phyloP scores from a whole-genome alignment of 2,797 vertebrate species.

The Rhabdomys pumilio region DNA sequence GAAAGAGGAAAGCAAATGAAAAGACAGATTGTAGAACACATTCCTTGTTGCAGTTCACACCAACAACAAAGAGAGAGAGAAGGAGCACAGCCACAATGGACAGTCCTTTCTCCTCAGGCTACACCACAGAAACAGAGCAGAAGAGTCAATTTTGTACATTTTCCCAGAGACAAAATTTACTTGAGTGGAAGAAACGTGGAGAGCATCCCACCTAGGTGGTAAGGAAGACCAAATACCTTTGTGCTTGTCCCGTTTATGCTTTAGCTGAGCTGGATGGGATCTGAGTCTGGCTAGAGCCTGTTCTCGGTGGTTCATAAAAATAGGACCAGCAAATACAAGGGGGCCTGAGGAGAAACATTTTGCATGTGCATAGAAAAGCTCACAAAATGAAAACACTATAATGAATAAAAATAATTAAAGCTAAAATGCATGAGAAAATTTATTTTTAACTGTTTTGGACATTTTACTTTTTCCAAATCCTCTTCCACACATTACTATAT shows the following conservation, averaged over 20 bases:
- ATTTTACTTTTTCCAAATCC: constrained; percentile 45
- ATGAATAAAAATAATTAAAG: constrained; percentile 91
- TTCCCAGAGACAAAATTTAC: constrained; percentile 89
- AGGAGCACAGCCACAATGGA: constrained; percentile 50
- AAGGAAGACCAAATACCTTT: constrained; percentile 99
- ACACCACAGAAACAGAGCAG: constrained; percentile 85
- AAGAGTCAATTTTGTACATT: constrained; percentile 86
- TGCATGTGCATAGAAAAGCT: constrained; percentile 99
- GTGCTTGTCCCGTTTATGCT: constrained; percentile 99
- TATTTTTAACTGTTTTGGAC: constrained; percentile 67
- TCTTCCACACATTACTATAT: constrained; percentile 18
- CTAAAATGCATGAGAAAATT: constrained; percentile 84
- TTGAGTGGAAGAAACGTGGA: constrained; percentile 86
- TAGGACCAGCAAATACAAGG: constrained; percentile 99
- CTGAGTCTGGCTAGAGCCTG: constrained; percentile 99
- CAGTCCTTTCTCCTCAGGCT: constrained; percentile 90
- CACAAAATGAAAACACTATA: constrained; percentile 93
- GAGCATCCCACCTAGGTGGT: constrained; percentile 92
- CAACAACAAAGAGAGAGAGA: constrained; percentile 37
- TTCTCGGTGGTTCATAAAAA: constrained; percentile 99
- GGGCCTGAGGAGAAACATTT: constrained; percentile 99
- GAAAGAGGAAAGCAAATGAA: constrained; percentile 76
- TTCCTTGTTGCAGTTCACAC: constrained; percentile 10
- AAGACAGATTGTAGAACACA: background rate
- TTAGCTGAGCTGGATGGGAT: constrained; percentile 98